Conservation (phyloP, 2,888 invertebrate species). For the Epiblema foenella region DNA sequence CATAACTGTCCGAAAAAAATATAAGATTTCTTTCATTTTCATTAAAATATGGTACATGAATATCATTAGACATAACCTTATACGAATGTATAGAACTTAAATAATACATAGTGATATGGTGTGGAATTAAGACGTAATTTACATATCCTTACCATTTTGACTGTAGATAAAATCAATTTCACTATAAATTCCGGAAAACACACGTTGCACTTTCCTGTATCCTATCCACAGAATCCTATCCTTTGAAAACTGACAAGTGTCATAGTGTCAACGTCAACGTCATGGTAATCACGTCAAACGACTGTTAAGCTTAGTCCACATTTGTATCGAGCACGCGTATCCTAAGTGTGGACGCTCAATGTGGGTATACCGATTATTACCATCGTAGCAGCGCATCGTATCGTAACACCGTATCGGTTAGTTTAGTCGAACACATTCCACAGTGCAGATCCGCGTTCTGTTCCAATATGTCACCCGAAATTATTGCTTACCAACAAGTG, state of each 20-base stretch:
- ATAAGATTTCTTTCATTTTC: not conserved
- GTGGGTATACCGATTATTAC: too few species aligned
- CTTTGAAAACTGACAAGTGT: constrained; percentile 14
- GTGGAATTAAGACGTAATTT: not conserved
- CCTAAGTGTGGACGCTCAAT: too few species aligned
- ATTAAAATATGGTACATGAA: not conserved
- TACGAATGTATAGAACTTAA: not conserved
- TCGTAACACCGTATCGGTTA: too few species aligned
- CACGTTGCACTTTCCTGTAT: constrained; percentile 32
- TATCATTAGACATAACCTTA: constrained; percentile 26
- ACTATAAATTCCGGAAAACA: constrained; percentile 4
- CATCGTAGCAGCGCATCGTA: too few species aligned
- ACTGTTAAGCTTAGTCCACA: too few species aligned
- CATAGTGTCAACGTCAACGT: constrained; percentile 19
- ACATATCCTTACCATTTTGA: constrained; percentile 30
- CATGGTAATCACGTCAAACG: too few species aligned
- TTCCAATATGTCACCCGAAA: too few species aligned
- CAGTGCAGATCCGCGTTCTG: too few species aligned
- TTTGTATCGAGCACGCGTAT: too few species aligned
- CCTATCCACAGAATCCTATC: too few species aligned
- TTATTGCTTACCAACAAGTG: too few species aligned
- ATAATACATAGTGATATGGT: not conserved
- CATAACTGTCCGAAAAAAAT: not conserved
- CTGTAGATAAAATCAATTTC: constrained; percentile 1
- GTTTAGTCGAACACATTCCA: too few species aligned